Percentiles rank a stretch among this genome's conserved stretches.
Evolutionary conservation across 2,888 invertebrate species (phyloP).

Genomic region (Amaurobius ferox): DNA sequence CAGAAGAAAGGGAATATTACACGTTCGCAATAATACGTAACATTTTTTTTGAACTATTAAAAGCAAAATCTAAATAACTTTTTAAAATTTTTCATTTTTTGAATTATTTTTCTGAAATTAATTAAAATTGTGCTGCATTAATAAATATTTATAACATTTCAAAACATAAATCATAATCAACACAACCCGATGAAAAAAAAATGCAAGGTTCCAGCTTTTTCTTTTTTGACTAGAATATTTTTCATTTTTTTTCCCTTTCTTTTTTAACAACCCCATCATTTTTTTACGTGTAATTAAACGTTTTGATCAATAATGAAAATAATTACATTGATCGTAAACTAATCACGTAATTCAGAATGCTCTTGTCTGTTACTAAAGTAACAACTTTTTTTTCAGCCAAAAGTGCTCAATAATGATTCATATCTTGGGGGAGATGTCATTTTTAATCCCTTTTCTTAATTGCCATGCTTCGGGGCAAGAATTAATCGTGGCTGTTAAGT

Average conservation of each 20-base stretch:
- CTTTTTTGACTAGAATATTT: too few species aligned
- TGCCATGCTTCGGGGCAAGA: not conserved
- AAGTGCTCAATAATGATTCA: not conserved
- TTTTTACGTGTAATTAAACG: not conserved
- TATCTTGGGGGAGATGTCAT: not conserved
- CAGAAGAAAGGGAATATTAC: too few species aligned
- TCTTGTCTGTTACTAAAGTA: not conserved
- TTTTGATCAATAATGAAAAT: not conserved
- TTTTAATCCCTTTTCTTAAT: constrained; percentile 8
- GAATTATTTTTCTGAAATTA: too few species aligned
- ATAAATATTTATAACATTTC: too few species aligned
- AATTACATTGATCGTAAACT: not conserved
- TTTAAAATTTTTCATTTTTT: too few species aligned
- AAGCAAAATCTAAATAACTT: too few species aligned
- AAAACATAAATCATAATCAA: too few species aligned
- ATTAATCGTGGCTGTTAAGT: not conserved
- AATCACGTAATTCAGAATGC: not conserved
- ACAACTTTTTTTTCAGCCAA: not conserved
- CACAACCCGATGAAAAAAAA: too few species aligned
- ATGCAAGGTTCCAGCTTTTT: too few species aligned
- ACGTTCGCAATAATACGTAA: too few species aligned
- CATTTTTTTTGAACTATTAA: too few species aligned
- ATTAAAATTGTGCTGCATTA: too few species aligned
- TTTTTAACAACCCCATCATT: not conserved
- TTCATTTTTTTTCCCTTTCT: not conserved